These are phyloP conservation scores for Eulimnadia texana DNA, from an alignment of 1,140 invertebrate species.

Conservation along the genomic window DNA sequence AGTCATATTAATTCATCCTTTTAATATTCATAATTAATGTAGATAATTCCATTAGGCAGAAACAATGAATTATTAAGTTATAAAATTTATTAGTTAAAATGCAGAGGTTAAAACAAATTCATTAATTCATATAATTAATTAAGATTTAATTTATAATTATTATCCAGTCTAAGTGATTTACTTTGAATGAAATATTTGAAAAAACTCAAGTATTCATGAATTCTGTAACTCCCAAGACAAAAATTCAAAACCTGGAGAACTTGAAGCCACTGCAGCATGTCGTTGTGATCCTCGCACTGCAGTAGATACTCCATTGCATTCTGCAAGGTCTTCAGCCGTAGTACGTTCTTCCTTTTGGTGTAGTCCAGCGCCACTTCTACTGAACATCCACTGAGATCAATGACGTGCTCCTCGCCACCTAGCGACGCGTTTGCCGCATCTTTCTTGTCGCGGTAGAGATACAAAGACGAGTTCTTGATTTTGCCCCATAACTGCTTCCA, in stretches of 20 bases:
- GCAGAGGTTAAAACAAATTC: too few species aligned
- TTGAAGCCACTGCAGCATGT: constrained; percentile 58
- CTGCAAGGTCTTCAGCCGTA: constrained; percentile 41
- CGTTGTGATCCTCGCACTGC: constrained; percentile 58
- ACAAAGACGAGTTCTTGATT: constrained; percentile 45
- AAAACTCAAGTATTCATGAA: too few species aligned
- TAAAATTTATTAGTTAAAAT: too few species aligned
- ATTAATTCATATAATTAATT: too few species aligned
- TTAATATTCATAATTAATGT: too few species aligned
- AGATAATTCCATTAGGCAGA: too few species aligned
- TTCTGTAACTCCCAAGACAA: too few species aligned
- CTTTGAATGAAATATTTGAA: too few species aligned
- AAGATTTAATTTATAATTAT: too few species aligned
- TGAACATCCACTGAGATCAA: constrained; percentile 45
- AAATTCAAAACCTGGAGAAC: constrained; percentile 34
- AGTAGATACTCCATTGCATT: constrained; percentile 46
- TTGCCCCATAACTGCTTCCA: constrained; percentile 59
- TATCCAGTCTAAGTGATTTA: too few species aligned
- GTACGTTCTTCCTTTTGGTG: constrained; percentile 73
- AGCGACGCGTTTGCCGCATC: neutral
- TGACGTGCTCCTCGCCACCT: constrained; percentile 16
- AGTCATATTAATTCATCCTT: neutral
- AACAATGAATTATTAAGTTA: too few species aligned
- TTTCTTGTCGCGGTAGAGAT: constrained; percentile 37
- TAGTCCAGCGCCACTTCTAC: constrained; percentile 71